Percentiles rank a stretch among this genome's conserved stretches.
Conservation (phyloP, 1,140 invertebrate genomes). For the Penaeus vannamei region DNA sequence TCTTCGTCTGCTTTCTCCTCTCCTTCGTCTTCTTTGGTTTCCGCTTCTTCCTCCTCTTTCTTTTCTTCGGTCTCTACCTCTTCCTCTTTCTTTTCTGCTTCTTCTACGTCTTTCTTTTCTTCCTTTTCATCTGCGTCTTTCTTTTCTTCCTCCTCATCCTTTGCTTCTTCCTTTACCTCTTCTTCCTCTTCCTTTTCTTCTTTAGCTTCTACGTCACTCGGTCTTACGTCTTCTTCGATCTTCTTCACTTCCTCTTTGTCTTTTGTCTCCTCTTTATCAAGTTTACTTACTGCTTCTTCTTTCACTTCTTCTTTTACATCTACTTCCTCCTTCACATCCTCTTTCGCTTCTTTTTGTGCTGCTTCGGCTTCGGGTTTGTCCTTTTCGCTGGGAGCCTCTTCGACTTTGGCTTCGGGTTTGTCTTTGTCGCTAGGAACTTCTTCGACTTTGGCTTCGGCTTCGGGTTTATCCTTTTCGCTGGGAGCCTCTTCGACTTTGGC, state of each 20-base stretch:
- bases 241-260: neutral
- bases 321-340: slow-evolving; percentile 18
- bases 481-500: too few species aligned
- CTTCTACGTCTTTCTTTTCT: slow-evolving; percentile 6
- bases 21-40: neutral
- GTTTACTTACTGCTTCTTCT: neutral
- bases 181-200: neutral
- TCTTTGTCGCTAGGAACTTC: too few species aligned
- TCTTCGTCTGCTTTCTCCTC: neutral
- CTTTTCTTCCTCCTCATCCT: neutral
- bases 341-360: neutral
- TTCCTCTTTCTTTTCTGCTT: neutral
- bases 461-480: too few species aligned
- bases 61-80: neutral
- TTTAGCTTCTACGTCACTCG: neutral
- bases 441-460: too few species aligned
- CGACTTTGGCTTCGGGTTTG: too few species aligned
- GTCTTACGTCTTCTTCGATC: neutral
- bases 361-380: too few species aligned
- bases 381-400: too few species aligned
- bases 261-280: neutral
- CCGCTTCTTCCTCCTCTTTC: neutral
- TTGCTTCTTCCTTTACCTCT: neutral
- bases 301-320: slow-evolving; percentile 13
- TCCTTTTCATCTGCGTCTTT: slow-evolving; percentile 14